Base-by-base conservation (phyloP, 2,797 vertebrate genomes). In the Tauraco hartlaubi region DNA sequence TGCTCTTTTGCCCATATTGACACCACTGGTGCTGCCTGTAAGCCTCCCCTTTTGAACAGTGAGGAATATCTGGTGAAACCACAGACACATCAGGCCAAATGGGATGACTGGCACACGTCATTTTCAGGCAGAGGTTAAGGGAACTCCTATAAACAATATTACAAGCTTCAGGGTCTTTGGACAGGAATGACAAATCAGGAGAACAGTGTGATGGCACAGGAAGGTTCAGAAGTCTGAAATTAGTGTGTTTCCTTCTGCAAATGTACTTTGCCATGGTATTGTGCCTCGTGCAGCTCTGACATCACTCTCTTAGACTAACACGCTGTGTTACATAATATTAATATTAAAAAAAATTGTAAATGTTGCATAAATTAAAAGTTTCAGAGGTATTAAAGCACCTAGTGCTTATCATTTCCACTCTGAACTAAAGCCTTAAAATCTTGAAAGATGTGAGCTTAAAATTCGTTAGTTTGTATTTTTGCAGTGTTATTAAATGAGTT, bases 271-370 rank as follows among this genome's bases (percentile, higher is more conserved):
- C 11, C 13, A 3, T 54, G 41, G 33, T 43, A 22, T 9, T 59
- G 37, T 56, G 31, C 28, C 55, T 96, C 62, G 37, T 12, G 7
- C 66, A 51, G 33, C 49, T 93, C 54, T 78, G 69, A 58, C 35
- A 28, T 3, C 2, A 1, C 25, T 28, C 15, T 41, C 51, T 39
- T 22, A 69, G n/a, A 78, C 15, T 39, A 77, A 44, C 9, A 56
- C 0, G 1, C 11, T 56, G 13, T 31, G n/a, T 55, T 66, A 52
- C 0, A 1, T 44, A 83, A 43, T 63, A 67, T n/a, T 71, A 48
- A 54, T 35, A 49, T 14, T 74, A 78, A 14, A 43, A 64, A 81
- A 81, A 80, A 68, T 6, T 31, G 10, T 25, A 43, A 44, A 44
- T 29, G 14, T 41, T 80, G 15, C 46, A 61, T 79, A 23, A 83